These are phyloP conservation scores for Pseudomyrmex flavicornis DNA, from an alignment of 1,140 invertebrate genomes.

Conservation along the genomic window DNA sequence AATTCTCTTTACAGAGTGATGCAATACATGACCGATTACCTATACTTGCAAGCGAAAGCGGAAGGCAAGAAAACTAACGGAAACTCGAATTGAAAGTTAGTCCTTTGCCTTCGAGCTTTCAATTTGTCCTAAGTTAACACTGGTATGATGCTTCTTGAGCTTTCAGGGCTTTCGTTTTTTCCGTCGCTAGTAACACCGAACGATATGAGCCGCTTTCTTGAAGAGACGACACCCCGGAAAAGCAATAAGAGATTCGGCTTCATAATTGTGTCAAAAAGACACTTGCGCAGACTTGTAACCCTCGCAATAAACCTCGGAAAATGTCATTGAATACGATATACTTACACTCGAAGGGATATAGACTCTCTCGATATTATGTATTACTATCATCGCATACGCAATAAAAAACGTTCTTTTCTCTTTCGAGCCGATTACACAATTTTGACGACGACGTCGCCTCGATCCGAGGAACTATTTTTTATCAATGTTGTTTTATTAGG, in stretches of 20 bases:
- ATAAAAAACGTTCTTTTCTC: conserved; percentile 52
- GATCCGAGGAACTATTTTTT: not conserved
- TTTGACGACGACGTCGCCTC: conserved; percentile 9
- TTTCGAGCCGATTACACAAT: conserved; percentile 25
- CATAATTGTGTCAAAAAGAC: conserved; percentile 33
- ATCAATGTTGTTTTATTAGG: conserved; percentile 1
- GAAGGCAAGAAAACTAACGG: conserved; percentile 31
- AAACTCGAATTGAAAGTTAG: conserved; percentile 67
- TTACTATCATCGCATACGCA: conserved; percentile 37
- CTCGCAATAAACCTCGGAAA: conserved; percentile 53
- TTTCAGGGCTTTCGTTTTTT: conserved; percentile 57
- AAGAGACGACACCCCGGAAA: not conserved
- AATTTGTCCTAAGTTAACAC: conserved; percentile 76
- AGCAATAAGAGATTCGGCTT: not conserved
- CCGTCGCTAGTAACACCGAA: not conserved
- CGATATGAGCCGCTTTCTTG: conserved; percentile 6
- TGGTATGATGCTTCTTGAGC: conserved; percentile 28
- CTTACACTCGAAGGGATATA: not conserved
- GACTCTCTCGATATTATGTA: not conserved
- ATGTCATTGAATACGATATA: conserved; percentile 14
- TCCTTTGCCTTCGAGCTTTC: conserved; percentile 62
- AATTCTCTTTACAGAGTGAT: not conserved
- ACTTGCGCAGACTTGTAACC: not conserved
- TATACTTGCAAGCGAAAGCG: conserved; percentile 34
- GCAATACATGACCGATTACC: conserved; percentile 14